Conservation (phyloP, 2,888 invertebrate genomes). For the Aporophyla lueneburgensis region DNA sequence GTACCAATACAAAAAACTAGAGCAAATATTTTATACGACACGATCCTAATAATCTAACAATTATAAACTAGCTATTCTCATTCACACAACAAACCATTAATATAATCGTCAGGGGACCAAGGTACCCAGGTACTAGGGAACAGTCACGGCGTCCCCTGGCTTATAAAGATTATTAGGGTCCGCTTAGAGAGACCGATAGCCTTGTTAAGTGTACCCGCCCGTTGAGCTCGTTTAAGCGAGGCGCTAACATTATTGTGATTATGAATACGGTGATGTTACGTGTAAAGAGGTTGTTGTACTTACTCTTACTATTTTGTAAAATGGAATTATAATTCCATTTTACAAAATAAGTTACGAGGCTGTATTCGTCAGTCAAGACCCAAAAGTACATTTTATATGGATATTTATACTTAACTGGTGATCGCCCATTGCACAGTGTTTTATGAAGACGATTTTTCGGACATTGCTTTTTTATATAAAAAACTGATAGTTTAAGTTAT, state of each 20-base stretch:
- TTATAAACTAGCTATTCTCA: constrained; percentile 35
- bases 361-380: background rate
- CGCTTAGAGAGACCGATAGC: constrained; percentile 62
- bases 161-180: constrained; percentile 68
- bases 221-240: constrained; percentile 52
- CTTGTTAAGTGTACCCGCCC: constrained; percentile 55
- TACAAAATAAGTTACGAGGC: too few species aligned
- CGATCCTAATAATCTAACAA: constrained; percentile 11
- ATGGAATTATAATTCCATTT: background rate
- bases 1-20: constrained; percentile 15
- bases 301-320: background rate
- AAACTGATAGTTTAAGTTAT: too few species aligned
- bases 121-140: constrained; percentile 15
- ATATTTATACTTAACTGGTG: too few species aligned
- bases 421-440: too few species aligned
- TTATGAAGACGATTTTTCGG: too few species aligned
- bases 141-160: constrained; percentile 52
- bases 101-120: constrained; percentile 43
- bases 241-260: constrained; percentile 57
- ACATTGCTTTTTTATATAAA: too few species aligned
- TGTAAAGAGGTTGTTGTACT: too few species aligned
- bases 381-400: too few species aligned
- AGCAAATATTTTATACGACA: background rate
- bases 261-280: constrained; percentile 31
- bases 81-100: constrained; percentile 51